Percentiles rank a stretch among this genome's conserved stretches.
These are phyloP conservation scores for Lycocerus yunnanus DNA, from an alignment of 2,888 invertebrate genomes.

Conservation along the genomic window DNA sequence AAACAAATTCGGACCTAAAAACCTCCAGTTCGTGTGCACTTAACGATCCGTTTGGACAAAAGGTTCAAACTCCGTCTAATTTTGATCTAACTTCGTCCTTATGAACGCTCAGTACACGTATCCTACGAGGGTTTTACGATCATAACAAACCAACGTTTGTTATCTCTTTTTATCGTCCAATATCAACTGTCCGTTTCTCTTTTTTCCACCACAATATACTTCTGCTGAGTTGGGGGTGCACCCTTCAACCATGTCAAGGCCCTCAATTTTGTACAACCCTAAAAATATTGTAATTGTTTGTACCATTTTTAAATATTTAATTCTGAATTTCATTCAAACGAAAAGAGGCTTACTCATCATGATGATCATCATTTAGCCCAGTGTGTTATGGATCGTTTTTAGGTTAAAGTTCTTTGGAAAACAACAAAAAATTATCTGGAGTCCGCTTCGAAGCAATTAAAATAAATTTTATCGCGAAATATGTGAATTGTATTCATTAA, in stretches of 20 bases:
- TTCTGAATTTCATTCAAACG: too few relatives aligned
- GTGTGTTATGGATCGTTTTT: too few relatives aligned
- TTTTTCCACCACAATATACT: not conserved
- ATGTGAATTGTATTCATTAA: not conserved
- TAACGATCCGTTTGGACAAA: slow-evolving; percentile 12
- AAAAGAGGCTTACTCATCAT: too few relatives aligned
- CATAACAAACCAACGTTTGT: not conserved
- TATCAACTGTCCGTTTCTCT: not conserved
- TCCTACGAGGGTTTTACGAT: not conserved
- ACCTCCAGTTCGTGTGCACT: slow-evolving; percentile 16
- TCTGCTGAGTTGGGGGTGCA: not conserved
- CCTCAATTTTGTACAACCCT: not conserved
- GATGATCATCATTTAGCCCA: too few relatives aligned
- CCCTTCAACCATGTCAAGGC: not conserved
- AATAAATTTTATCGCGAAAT: not conserved
- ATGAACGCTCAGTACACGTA: not conserved
- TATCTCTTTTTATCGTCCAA: not conserved
- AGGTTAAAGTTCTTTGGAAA: not conserved
- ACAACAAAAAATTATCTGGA: not conserved
- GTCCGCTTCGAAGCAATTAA: not conserved
- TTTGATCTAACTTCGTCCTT: not conserved
- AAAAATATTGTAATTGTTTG: not conserved
- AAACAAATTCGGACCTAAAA: slow-evolving; percentile 19
- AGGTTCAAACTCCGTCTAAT: not conserved
- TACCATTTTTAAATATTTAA: not conserved